Evolutionary conservation across 1,140 invertebrate genomes (phyloP).

Genomic region (Lordiphosa stackelbergi): DNA sequence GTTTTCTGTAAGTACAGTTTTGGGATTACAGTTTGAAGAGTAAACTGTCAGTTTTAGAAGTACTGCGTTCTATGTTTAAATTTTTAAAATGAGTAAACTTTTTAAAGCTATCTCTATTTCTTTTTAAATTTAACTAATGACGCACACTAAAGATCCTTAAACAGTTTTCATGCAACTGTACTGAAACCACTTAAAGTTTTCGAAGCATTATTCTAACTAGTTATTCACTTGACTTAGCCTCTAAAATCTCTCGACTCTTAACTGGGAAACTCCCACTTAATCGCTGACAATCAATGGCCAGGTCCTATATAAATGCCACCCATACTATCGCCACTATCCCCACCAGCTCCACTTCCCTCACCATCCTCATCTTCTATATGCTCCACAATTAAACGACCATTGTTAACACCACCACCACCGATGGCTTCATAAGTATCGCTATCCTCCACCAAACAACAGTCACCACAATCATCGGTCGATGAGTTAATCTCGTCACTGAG

Average conservation of each 20-base stretch:
- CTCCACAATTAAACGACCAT: constrained; percentile 9
- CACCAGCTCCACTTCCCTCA: constrained; percentile 36
- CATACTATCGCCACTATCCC: constrained; percentile 55
- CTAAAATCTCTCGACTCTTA: background rate
- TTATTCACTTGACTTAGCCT: constrained; percentile 4
- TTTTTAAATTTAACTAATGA: no score
- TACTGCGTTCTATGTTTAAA: no score
- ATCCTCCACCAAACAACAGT: constrained; percentile 64
- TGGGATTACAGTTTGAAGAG: no score
- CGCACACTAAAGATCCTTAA: no score
- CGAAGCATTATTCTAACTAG: constrained; percentile 1
- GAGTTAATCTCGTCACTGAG: constrained; percentile 61
- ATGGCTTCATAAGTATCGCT: constrained; percentile 58
- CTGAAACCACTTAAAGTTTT: background rate
- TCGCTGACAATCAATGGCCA: constrained; percentile 50
- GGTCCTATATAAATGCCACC: constrained; percentile 56
- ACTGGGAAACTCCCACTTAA: constrained; percentile 54
- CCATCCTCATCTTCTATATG: constrained; percentile 22
- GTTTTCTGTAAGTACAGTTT: no score
- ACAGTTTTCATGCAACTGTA: background rate
- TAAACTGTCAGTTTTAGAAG: no score
- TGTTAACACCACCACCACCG: constrained; percentile 32
- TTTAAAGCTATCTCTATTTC: no score
- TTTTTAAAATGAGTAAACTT: no score
- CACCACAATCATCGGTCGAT: constrained; percentile 60